Evolutionary conservation across 2,888 invertebrate species (phyloP).

Genomic region (Trichogramma dendrolimi): DNA sequence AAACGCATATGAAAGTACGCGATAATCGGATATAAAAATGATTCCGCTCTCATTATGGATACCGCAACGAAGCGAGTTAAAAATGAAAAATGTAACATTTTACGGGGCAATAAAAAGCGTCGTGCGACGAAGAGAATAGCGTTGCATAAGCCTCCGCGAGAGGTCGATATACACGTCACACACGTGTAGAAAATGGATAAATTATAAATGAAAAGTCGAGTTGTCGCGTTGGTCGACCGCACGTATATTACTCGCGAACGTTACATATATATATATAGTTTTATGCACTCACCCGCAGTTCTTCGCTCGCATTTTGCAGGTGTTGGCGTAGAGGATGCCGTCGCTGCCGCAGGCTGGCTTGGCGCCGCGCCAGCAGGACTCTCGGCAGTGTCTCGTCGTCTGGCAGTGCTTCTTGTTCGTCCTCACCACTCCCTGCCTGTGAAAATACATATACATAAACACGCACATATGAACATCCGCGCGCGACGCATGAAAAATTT

Average conservation of each 20-base stretch:
- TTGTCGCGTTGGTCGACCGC: neutral
- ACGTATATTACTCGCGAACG: neutral
- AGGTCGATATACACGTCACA: no score
- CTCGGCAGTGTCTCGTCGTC: constrained; percentile 84
- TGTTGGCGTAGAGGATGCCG: constrained; percentile 82
- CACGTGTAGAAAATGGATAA: no score
- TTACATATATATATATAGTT: neutral
- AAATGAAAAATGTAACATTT: no score
- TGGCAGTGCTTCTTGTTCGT: constrained; percentile 89
- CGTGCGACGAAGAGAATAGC: no score
- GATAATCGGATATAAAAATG: no score
- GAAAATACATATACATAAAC: neutral
- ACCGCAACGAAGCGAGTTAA: no score
- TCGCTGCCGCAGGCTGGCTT: constrained; percentile 87
- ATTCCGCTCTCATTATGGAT: no score
- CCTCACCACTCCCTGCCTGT: constrained; percentile 77
- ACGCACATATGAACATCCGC: no score
- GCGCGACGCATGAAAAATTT: no score
- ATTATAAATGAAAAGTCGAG: neutral
- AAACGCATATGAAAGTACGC: no score
- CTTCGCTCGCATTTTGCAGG: constrained; percentile 86
- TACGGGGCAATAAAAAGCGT: no score
- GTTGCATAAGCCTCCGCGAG: no score
- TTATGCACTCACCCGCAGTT: constrained; percentile 72
- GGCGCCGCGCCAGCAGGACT: constrained; percentile 86